Conservation (phyloP, 2,797 vertebrate genomes). For the Microchirus variegatus region DNA sequence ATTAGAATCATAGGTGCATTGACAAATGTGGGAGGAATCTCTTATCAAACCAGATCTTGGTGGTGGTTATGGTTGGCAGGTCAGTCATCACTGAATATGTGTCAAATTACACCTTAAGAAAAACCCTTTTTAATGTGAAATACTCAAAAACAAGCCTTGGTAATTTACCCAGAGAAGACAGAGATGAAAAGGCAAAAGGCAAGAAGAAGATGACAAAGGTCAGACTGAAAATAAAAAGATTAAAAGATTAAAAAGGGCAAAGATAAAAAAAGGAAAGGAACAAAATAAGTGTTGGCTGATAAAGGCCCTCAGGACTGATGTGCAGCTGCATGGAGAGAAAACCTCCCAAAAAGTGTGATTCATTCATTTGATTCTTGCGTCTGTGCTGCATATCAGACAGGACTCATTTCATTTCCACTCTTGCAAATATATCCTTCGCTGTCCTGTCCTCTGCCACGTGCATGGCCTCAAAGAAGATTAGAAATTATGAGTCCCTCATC, state of each 20-base stretch:
- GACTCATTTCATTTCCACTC: not conserved
- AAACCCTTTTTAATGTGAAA: not conserved
- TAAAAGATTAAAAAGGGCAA: slow-evolving; percentile 8
- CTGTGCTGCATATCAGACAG: slow-evolving; percentile 26
- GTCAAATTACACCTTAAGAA: too few species aligned
- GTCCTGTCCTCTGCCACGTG: slow-evolving; percentile 26
- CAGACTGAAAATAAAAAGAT: slow-evolving; percentile 12
- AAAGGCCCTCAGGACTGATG: too few species aligned
- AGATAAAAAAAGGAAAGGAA: slow-evolving; percentile 1
- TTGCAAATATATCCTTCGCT: slow-evolving; percentile 57
- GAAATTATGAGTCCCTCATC: slow-evolving; percentile 64
- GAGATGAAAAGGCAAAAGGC: slow-evolving; percentile 8
- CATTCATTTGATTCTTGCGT: too few species aligned
- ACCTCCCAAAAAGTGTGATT: too few species aligned
- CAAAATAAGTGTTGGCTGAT: not conserved
- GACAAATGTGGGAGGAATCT: too few species aligned
- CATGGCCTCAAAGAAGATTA: slow-evolving; percentile 52
- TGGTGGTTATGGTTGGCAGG: too few species aligned
- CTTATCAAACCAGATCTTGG: too few species aligned
- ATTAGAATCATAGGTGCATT: too few species aligned
- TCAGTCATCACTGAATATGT: too few species aligned
- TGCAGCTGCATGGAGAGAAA: too few species aligned
- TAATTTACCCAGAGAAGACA: not conserved
- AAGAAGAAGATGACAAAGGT: slow-evolving; percentile 27
- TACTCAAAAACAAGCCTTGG: not conserved